Evolutionary conservation across 2,797 vertebrate genomes (phyloP).

Genomic region (Aythya fuligula): DNA sequence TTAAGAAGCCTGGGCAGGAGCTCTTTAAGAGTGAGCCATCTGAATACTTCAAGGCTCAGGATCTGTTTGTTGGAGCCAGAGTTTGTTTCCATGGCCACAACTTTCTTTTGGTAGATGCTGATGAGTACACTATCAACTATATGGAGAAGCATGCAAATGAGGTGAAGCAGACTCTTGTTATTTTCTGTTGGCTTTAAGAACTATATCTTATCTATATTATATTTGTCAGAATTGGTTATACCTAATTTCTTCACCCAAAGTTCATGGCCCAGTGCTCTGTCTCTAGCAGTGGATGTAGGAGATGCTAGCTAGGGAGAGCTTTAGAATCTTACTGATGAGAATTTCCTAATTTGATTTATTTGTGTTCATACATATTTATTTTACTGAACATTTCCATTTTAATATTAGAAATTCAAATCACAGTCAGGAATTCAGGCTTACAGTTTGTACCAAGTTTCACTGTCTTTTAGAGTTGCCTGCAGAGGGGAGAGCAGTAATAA

Average conservation of each 20-base stretch:
- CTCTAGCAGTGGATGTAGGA: neutral
- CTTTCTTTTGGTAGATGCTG: conserved; percentile 87
- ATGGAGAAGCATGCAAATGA: conserved; percentile 90
- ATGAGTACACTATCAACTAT: conserved; percentile 90
- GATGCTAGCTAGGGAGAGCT: neutral
- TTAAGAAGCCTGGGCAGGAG: conserved; percentile 91
- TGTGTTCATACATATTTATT: conserved; percentile 19
- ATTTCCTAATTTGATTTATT: neutral
- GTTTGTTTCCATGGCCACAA: conserved; percentile 83
- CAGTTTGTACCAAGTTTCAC: conserved; percentile 36
- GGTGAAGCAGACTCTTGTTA: conserved; percentile 76
- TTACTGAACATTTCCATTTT: neutral
- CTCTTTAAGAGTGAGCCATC: conserved; percentile 88
- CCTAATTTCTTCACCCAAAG: conserved; percentile 42
- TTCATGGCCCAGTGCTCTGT: neutral
- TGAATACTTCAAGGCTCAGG: conserved; percentile 83
- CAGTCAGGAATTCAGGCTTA: conserved; percentile 30
- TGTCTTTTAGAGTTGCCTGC: conserved; percentile 58
- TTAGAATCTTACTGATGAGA: neutral
- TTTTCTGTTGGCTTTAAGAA: conserved; percentile 4
- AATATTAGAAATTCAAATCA: conserved; percentile 43
- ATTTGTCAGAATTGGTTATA: conserved; percentile 41
- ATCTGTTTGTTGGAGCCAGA: conserved; percentile 88
- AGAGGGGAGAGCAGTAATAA: conserved; percentile 41
- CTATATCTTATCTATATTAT: neutral